Conservation (phyloP, 2,797 vertebrate genomes). For the Rachycentron canadum region DNA sequence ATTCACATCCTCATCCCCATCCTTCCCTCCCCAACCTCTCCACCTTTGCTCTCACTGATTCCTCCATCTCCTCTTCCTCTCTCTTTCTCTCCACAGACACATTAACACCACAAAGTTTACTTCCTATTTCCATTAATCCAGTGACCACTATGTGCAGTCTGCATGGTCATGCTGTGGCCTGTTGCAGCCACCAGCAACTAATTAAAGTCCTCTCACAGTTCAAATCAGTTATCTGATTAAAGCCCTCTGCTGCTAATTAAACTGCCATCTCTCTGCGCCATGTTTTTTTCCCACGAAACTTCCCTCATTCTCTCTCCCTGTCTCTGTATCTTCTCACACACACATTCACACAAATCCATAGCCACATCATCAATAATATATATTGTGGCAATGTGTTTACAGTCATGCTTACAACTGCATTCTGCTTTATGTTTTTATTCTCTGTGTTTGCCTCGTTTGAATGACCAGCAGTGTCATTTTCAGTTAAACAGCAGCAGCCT, state of each 20-base stretch:
- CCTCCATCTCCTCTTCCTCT: not conserved
- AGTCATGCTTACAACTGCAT: not conserved
- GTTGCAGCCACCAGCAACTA: constrained; percentile 65
- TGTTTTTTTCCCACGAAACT: constrained; percentile 39
- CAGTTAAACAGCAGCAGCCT: constrained; percentile 34
- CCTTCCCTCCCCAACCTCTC: constrained; percentile 1
- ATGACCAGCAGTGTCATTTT: constrained; percentile 45
- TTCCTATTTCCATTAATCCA: constrained; percentile 28
- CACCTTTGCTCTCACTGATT: not conserved
- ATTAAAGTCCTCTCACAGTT: constrained; percentile 68
- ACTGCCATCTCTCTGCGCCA: constrained; percentile 46
- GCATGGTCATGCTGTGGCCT: constrained; percentile 51
- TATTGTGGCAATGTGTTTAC: constrained; percentile 2
- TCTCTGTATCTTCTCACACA: not conserved
- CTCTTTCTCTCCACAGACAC: constrained; percentile 30
- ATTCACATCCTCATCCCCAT: constrained; percentile 14
- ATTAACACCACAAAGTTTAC: constrained; percentile 42
- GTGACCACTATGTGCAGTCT: constrained; percentile 38
- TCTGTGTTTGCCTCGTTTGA: constrained; percentile 11
- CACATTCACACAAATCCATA: not conserved
- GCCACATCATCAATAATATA: not conserved
- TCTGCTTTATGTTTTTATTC: not conserved
- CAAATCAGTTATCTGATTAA: constrained; percentile 68
- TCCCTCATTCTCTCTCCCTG: not conserved
- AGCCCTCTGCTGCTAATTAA: constrained; percentile 73